These are phyloP conservation scores for Zaprionus ghesquierei DNA, from an alignment of 1,140 invertebrate genomes.

Conservation along the genomic window DNA sequence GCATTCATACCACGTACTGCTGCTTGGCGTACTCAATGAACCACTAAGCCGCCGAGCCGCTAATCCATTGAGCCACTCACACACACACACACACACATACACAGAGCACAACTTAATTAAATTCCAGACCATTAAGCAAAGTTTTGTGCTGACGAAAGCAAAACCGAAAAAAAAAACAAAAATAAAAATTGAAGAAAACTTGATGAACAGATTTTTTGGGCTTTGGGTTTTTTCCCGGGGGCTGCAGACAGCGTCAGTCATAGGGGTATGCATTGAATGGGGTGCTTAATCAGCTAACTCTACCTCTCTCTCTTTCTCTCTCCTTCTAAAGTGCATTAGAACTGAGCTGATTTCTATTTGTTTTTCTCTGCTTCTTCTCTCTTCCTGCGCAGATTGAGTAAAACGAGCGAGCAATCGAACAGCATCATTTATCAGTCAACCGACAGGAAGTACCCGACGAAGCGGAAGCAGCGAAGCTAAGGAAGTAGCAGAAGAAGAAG, in stretches of 20 bases:
- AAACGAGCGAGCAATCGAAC: conserved; percentile 80
- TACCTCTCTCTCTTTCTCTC: neutral
- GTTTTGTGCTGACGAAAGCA: conserved; percentile 42
- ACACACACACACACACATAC: conserved; percentile 7
- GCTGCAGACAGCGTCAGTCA: neutral
- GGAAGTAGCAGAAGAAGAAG: neutral
- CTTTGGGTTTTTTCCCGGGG: conserved; percentile 6
- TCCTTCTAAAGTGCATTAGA: neutral
- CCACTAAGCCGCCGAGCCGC: neutral
- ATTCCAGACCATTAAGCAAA: conserved; percentile 69
- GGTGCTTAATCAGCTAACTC: conserved; percentile 14
- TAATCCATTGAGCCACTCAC: conserved; percentile 14
- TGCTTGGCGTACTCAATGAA: neutral
- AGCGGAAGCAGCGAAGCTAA: neutral
- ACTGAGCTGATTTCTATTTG: neutral
- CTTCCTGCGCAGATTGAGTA: conserved; percentile 67
- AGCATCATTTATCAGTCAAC: conserved; percentile 67
- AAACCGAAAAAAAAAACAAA: conserved; percentile 20
- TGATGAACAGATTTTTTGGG: conserved; percentile 54
- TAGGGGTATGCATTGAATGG: too few relatives aligned
- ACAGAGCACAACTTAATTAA: conserved; percentile 61
- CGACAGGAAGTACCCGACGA: neutral
- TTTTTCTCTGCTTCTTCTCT: neutral
- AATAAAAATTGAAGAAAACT: conserved; percentile 16
- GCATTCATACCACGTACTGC: conserved; percentile 9